Conservation (phyloP, 2,797 vertebrate genomes). For the Betta splendens region DNA sequence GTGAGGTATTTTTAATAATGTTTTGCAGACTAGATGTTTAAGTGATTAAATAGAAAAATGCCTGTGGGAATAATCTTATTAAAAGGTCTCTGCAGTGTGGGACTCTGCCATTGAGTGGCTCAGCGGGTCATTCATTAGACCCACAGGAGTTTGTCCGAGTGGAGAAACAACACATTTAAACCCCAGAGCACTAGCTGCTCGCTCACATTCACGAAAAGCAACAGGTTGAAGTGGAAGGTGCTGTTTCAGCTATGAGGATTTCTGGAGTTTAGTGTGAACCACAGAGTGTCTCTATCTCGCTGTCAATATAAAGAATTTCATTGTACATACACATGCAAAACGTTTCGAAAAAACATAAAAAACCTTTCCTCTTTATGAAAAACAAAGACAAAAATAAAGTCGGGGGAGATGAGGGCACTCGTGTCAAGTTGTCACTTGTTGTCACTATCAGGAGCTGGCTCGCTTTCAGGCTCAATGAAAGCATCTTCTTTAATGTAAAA, state of each 20-base stretch:
- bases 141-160: too few species aligned
- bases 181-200: neutral
- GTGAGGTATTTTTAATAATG: neutral
- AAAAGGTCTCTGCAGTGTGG: neutral
- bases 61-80: neutral
- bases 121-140: too few species aligned
- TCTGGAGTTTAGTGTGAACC: neutral
- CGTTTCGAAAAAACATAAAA: conserved; percentile 1
- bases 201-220: neutral
- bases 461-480: conserved; percentile 20
- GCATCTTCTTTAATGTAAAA: conserved; percentile 10
- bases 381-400: conserved; percentile 4
- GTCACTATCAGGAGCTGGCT: conserved; percentile 17
- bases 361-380: neutral
- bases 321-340: too few species aligned
- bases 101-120: too few species aligned
- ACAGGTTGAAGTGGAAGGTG: neutral
- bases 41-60: neutral
- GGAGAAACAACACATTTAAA: too few species aligned
- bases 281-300: neutral
- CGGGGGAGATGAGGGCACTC: conserved; percentile 15
- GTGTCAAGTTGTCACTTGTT: conserved; percentile 7
- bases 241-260: neutral
- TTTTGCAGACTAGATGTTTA: neutral
- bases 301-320: too few species aligned